Evolutionary conservation across 2,797 vertebrate genomes (phyloP).

Genomic region (Yasuhikotakia modesta): DNA sequence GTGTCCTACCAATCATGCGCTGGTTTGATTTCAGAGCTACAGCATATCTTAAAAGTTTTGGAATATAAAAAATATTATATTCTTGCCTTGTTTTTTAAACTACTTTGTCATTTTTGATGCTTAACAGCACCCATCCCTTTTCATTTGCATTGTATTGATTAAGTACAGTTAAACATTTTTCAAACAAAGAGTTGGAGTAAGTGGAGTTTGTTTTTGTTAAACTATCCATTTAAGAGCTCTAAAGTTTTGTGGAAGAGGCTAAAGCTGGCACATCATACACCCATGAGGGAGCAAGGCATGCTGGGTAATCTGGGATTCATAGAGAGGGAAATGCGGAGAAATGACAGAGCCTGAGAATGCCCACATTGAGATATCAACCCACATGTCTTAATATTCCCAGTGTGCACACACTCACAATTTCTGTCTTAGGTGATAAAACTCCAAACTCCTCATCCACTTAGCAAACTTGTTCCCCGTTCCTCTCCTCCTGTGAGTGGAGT

Average conservation of each 20-base stretch:
- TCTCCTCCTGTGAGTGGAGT: slow-evolving; percentile 23
- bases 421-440: slow-evolving; percentile 1
- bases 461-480: slow-evolving; percentile 30
- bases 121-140: no score
- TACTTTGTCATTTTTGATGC: no score
- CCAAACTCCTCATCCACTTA: background rate
- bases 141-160: no score
- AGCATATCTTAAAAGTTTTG: no score
- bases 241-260: background rate
- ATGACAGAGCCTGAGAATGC: background rate
- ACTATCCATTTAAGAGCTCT: background rate
- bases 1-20: no score
- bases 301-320: background rate
- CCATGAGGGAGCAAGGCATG: background rate
- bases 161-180: background rate
- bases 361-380: background rate
- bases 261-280: background rate
- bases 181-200: no score
- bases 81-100: no score
- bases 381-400: slow-evolving; percentile 17
- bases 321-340: background rate
- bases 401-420: slow-evolving; percentile 1
- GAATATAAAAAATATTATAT: no score
- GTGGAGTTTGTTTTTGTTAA: background rate
- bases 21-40: no score